Evolutionary conservation across 2,797 vertebrate genomes (phyloP).

Genomic region (Acrocephalus scirpaceus): DNA sequence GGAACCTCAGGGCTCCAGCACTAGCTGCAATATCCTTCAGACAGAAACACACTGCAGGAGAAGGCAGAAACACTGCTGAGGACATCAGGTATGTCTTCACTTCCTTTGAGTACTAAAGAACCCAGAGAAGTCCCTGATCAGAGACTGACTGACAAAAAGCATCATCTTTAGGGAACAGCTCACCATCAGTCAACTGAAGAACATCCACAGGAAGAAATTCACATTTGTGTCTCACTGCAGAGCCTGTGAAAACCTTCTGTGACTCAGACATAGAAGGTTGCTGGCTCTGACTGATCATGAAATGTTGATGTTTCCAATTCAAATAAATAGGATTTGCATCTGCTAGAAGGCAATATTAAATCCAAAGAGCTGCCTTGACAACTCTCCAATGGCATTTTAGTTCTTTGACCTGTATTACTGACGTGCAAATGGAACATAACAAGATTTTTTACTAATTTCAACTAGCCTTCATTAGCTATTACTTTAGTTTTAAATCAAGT

Average conservation of each 20-base stretch:
- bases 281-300: not conserved
- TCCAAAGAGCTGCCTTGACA: not conserved
- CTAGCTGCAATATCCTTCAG: not conserved
- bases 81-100: not conserved
- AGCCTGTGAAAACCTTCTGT: not conserved
- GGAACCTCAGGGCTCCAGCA: not conserved
- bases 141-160: constrained; percentile 13
- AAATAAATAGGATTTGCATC: not conserved
- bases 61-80: not conserved
- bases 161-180: constrained; percentile 8
- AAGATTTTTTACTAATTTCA: not conserved
- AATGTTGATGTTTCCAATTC: not conserved
- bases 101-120: constrained; percentile 11
- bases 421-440: not conserved
- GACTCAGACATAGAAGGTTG: not conserved
- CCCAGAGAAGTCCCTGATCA: not conserved
- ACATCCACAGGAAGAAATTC: not conserved
- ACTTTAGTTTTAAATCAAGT: not conserved
- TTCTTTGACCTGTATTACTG: not conserved
- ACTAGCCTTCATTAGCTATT: not conserved
- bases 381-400: not conserved
- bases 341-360: not conserved
- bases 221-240: not conserved
- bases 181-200: not conserved
- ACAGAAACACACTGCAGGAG: not conserved